phyloP scores from a whole-genome alignment of 2,888 invertebrate species.

The Drosophila monieri region DNA sequence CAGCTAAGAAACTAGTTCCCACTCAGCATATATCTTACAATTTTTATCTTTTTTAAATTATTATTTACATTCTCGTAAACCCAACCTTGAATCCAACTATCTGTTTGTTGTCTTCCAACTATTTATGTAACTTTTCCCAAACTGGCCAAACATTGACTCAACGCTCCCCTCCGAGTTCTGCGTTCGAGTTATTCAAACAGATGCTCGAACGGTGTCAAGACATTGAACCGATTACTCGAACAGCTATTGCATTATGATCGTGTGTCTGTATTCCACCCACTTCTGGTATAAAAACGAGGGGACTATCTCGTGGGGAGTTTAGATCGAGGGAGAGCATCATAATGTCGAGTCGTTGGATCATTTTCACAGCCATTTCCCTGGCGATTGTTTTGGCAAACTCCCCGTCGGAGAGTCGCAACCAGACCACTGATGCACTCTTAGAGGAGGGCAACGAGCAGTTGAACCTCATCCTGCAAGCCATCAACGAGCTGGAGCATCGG shows the following conservation, averaged over 20 bases:
- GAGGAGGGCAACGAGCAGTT: conserved; percentile 26
- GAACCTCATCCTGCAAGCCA: conserved; percentile 43
- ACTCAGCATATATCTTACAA: neutral
- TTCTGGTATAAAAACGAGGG: conserved; percentile 6
- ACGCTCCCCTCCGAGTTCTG: neutral
- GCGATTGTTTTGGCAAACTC: neutral
- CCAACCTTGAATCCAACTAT: neutral
- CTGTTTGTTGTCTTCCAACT: neutral
- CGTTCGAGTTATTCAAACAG: conserved; percentile 15
- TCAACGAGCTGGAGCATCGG: conserved; percentile 53
- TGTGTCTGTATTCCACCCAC: neutral
- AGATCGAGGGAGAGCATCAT: conserved; percentile 3
- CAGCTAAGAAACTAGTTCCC: no score
- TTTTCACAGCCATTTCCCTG: neutral
- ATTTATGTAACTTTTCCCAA: neutral
- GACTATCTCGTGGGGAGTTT: neutral
- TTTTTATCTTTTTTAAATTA: neutral
- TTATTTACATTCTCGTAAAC: neutral
- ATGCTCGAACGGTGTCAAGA: conserved; percentile 28
- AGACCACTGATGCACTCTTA: neutral
- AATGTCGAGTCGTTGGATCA: conserved; percentile 17
- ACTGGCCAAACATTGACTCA: conserved; percentile 20
- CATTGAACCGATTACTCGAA: conserved; percentile 17
- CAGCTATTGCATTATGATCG: conserved; percentile 6
- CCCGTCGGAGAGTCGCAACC: neutral